Evolutionary conservation across 2,113 vertebrate species (phyloP).

Genomic region (Notechis scutatus): DNA sequence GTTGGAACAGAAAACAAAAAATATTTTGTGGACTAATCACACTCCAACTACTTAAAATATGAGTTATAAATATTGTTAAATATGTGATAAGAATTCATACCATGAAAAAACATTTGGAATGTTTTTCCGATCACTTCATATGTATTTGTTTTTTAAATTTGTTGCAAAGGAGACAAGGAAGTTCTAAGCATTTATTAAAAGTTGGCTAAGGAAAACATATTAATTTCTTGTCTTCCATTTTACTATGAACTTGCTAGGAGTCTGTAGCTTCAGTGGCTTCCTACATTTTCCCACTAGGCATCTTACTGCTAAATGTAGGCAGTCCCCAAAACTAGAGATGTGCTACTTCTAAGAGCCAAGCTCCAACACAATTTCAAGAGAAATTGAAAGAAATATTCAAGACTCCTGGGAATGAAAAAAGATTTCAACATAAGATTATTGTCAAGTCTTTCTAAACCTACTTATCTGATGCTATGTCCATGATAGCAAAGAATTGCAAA

Average conservation of each 20-base stretch:
- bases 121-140: background rate
- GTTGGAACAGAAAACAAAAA: background rate
- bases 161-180: background rate
- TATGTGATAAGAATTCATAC: background rate
- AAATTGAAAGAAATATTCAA: background rate
- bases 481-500: background rate
- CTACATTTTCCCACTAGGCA: background rate
- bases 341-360: background rate
- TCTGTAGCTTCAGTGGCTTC: background rate
- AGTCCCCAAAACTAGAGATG: background rate
- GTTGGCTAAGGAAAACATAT: background rate
- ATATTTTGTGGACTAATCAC: background rate
- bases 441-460: background rate
- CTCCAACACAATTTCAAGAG: background rate
- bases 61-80: background rate
- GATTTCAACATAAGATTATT: background rate
- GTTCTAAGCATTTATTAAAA: background rate
- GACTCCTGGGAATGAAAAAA: background rate
- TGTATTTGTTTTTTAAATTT: background rate
- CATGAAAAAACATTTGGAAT: background rate
- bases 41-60: too few species aligned
- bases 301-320: background rate
- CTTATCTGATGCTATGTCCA: background rate
- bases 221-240: background rate
- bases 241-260: background rate